Base-by-base conservation (phyloP, 2,888 invertebrate genomes). In the Agapostemon virescens region DNA sequence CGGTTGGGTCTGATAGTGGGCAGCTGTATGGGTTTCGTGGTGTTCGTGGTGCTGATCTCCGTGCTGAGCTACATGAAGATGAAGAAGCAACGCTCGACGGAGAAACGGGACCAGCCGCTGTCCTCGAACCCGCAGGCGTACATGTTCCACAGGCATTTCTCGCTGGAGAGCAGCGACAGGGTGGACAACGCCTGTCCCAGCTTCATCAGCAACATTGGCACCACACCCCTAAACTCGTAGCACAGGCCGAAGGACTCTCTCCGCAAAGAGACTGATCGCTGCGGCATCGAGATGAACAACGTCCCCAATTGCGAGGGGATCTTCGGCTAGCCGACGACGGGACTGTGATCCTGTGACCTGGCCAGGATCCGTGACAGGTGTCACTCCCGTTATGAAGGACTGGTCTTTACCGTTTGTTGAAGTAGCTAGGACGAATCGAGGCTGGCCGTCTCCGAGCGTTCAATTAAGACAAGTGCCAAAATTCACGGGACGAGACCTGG, bases 1-100 rank as follows among this genome's bases (percentile, higher is more conserved):
- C 94, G 98, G 82, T 93, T 98, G 74, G 97, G 97, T 49, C 95
- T 98, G 84, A 97, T 98, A 87, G 96, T 98, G 75, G 97, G 97
- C 75, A 96, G 97, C 92, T 97, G 96, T 90, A 95, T 98, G 94
- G 97, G 97, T 74, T 96, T 97, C 89, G 95, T 97, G 83, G 97
- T 98, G 71, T 97, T 98, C 91, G 95, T 98, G 71, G 96, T 97
- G 17, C 93, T 98, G 89, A 96, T 97, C 77, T 96, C 97, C 15
- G 95, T 96, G 42, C 94, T 97, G 82, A 97, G 97, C 49, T 97
- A 97, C 92, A 95, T 97, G 89, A 97, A 97, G 93, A 95, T 97
- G 89, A 96, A 97, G 93, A 97, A 97, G 92, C 95, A 97, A 89
- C 94, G 97, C 84, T 95, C 95, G 72, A 95, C 95, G 36, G 94